phyloP scores from a whole-genome alignment of 2,113 vertebrate species.

The Myotis lucifugus region DNA sequence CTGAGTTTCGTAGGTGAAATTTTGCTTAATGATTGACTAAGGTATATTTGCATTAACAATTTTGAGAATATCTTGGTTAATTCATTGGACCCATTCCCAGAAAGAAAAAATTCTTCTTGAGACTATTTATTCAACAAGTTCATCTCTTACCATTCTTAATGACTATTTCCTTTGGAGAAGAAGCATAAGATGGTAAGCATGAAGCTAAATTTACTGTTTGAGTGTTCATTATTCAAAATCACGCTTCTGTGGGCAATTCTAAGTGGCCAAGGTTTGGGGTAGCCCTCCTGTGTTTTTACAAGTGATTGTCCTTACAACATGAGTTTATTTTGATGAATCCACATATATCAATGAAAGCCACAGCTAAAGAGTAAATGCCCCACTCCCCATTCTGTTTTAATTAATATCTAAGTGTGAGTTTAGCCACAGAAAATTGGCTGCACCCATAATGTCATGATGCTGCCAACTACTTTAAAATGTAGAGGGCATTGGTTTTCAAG shows the following conservation, averaged over 20 bases:
- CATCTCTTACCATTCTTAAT: neutral
- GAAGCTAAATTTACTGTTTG: neutral
- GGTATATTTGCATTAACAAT: neutral
- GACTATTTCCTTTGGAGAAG: neutral
- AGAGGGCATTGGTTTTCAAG: neutral
- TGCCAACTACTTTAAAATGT: neutral
- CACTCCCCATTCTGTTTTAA: neutral
- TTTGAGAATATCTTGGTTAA: neutral
- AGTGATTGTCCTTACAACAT: conserved; percentile 32
- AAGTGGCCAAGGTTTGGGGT: conserved; percentile 16
- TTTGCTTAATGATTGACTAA: conserved; percentile 43
- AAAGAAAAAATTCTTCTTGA: neutral
- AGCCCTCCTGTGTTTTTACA: conserved; percentile 23
- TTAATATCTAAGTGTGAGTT: neutral
- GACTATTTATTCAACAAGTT: neutral
- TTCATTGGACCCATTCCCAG: neutral
- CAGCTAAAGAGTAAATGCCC: neutral
- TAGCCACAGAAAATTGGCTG: conserved; percentile 1
- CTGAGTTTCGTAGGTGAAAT: neutral
- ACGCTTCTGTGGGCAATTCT: neutral
- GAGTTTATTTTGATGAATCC: conserved; percentile 8
- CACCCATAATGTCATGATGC: neutral
- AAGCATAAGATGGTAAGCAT: neutral
- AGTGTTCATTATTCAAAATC: conserved; percentile 18
- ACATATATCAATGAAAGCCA: neutral